A percentile compares a stretch with the other conserved stretches of the same genome.
These are phyloP conservation scores for Leptobrachium leishanense DNA, from an alignment of 2,113 vertebrate genomes.

Conservation along the genomic window DNA sequence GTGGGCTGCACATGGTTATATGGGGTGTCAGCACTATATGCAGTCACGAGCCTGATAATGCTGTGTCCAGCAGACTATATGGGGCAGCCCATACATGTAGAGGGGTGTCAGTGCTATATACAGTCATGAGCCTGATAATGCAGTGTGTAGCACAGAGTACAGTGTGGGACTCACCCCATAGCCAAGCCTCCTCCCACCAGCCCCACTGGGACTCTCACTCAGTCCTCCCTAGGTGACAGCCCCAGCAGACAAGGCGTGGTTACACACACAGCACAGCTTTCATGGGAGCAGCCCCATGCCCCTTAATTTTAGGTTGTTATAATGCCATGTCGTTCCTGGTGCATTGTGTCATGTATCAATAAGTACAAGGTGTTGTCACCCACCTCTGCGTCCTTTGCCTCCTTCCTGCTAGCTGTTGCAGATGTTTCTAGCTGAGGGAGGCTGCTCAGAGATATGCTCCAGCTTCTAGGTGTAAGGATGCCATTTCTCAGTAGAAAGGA, in stretches of 20 bases:
- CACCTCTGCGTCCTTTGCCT: slow-evolving; percentile 13
- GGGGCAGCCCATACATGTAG: no score
- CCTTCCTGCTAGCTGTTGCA: slow-evolving; percentile 9
- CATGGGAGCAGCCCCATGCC: background rate
- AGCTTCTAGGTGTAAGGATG: background rate
- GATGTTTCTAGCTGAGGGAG: background rate
- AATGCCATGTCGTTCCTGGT: background rate
- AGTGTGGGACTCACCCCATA: background rate
- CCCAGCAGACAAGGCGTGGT: background rate
- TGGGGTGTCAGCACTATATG: no score
- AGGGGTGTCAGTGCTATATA: no score
- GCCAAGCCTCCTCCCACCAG: slow-evolving; percentile 8
- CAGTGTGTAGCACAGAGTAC: background rate
- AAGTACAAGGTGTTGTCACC: background rate
- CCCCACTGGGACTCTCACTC: background rate
- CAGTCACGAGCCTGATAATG: no score
- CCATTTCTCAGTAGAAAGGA: background rate
- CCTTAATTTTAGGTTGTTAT: background rate
- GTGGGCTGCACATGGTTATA: no score
- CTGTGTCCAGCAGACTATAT: no score
- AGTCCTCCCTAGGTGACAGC: background rate
- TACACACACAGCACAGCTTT: slow-evolving; percentile 10
- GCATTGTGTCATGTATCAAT: no score
- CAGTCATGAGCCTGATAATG: no score
- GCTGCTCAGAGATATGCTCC: background rate